These are phyloP conservation scores for Pristionchus exspectatus DNA, from an alignment of 2,888 invertebrate genomes.

Conservation along the genomic window DNA sequence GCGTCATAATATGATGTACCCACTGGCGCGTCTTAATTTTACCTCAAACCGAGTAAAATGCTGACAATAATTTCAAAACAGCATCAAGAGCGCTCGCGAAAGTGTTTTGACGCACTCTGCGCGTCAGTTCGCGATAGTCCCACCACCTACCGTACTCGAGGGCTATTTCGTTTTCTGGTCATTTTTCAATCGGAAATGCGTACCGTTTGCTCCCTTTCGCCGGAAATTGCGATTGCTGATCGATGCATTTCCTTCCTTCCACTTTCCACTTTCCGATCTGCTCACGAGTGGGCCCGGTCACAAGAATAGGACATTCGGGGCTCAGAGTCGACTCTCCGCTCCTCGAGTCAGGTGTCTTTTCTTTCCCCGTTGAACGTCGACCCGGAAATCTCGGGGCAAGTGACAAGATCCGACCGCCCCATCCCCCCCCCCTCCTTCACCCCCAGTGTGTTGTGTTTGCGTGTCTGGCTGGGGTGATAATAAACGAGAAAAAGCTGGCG, in stretches of 20 bases:
- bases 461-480: neutral
- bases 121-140: slow-evolving; percentile 13
- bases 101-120: neutral
- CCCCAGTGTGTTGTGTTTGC: slow-evolving; percentile 45
- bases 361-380: neutral
- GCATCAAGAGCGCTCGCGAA: neutral
- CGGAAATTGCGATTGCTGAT: slow-evolving; percentile 10
- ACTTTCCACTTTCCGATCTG: neutral
- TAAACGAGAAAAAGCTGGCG: slow-evolving; percentile 54
- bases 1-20: neutral
- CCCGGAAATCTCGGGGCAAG: neutral
- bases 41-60: neutral
- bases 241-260: slow-evolving; percentile 26
- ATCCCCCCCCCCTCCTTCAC: neutral
- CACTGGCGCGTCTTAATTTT: neutral
- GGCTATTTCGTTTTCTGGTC: neutral
- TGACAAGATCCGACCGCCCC: neutral
- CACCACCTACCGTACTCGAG: neutral
- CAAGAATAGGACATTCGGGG: neutral
- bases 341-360: slow-evolving; percentile 33
- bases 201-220: slow-evolving; percentile 36
- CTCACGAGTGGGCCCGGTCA: slow-evolving; percentile 6
- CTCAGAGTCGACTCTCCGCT: neutral
- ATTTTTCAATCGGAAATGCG: neutral
- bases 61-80: slow-evolving; percentile 31